A percentile compares a stretch with the other conserved stretches of the same genome.
Evolutionary conservation across 1,140 invertebrate species (phyloP).

Genomic region (Bombus vancouverensis): DNA sequence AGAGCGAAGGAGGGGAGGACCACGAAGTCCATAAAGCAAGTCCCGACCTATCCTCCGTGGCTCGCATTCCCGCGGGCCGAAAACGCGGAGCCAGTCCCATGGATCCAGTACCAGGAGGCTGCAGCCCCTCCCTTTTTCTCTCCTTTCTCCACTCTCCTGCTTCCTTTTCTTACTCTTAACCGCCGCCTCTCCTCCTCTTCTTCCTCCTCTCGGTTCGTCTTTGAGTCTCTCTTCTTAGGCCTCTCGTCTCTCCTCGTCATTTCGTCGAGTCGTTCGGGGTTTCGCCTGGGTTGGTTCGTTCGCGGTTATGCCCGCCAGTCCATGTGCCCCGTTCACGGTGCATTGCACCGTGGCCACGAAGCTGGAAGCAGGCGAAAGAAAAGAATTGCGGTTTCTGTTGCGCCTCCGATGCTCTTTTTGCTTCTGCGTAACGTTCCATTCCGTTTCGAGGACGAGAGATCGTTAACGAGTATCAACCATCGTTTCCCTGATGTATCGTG

Average conservation of each 20-base stretch:
- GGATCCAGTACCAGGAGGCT: not conserved
- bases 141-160: not conserved
- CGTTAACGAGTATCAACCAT: not conserved
- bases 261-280: conserved; percentile 54
- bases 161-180: not conserved
- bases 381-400: conserved; percentile 46
- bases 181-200: not conserved
- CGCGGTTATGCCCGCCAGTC: conserved; percentile 60
- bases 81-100: conserved; percentile 63
- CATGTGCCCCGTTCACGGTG: conserved; percentile 55
- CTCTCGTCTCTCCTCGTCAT: conserved; percentile 48
- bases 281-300: conserved; percentile 44
- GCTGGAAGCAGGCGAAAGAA: conserved; percentile 43
- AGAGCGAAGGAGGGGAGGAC: conserved; percentile 37
- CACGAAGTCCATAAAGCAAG: conserved; percentile 63
- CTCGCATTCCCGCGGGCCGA: conserved; percentile 66
- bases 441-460: not conserved
- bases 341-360: conserved; percentile 58
- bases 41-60: conserved; percentile 59
- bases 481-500: not conserved
- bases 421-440: not conserved
- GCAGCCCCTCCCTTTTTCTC: conserved; percentile 2
- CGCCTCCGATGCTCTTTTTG: conserved; percentile 19
- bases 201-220: not conserved
- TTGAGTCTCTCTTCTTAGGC: not conserved